Base-by-base conservation (phyloP, 2,797 vertebrate species). In the Naso thynnoides region DNA sequence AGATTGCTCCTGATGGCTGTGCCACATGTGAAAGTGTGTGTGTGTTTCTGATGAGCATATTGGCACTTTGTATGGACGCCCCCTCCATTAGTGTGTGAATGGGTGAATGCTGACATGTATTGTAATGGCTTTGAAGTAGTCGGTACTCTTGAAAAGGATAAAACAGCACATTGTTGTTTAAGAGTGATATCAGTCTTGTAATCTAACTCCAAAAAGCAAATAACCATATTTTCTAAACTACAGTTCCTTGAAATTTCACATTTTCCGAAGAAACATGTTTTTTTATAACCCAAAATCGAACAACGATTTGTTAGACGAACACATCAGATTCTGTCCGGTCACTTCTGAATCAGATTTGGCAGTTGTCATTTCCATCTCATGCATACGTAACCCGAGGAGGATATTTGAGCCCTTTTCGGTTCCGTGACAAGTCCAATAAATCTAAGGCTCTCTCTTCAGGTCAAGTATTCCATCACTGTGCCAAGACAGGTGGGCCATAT, bases 371-470 rank as follows among this genome's bases (percentile, higher is more conserved):
- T 88, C 60, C 74, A 60, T 70, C 67, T 85, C 71, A 70, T 81
- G 82, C 68, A 83, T 70, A 10, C 33, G 33, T 36, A 85, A 85
- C 83, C 83, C 21, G 63, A 70, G 56, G 78, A 53, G 54, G 67
- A 82, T 76, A 71, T 85, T 86, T 85, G 26, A 59, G 66, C 66
- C 53, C 39, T 55, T 87, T 85, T 87, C 41, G 24, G 23, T 82
- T 66, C 41, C 47, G 4, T 83, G 90, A 90, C 89, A 86, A 58
- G 13, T 82, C 86, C 65, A 83, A 93, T 93, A 92, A 92, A 93
- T 93, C 89, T 85, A 36, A 10, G 36, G 77, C 85, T 76, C 71
- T 80, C 67, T 66, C 53, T 90, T 68, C 59, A 69, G 86, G 89
- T 90, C 86, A 76, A 77, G 72, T 78, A 63, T 63, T 92, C 88